Evolutionary conservation across 1,140 invertebrate genomes (phyloP).

Genomic region (Mactra quadrangularis): DNA sequence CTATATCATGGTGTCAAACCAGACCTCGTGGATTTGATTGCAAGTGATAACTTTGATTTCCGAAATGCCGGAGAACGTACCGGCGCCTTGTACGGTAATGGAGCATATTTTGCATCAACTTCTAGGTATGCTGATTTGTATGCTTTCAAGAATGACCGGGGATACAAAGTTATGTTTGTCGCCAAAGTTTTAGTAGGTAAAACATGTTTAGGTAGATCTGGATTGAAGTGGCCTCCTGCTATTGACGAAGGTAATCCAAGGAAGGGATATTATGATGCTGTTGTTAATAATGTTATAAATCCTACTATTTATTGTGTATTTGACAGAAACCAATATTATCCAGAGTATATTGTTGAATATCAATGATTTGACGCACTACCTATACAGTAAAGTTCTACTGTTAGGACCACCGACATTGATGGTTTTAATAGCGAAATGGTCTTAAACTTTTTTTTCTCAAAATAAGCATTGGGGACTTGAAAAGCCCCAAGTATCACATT

Average conservation of each 20-base stretch:
- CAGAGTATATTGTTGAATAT: constrained; percentile 75
- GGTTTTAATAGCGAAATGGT: no score
- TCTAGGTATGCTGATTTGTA: constrained; percentile 66
- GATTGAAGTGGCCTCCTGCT: constrained; percentile 57
- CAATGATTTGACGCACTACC: no score
- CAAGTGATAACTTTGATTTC: constrained; percentile 67
- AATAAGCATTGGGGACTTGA: no score
- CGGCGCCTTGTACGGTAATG: constrained; percentile 67
- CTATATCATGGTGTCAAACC: constrained; percentile 69
- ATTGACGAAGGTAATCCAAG: constrained; percentile 42
- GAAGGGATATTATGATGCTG: constrained; percentile 66
- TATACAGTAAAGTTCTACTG: no score
- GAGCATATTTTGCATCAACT: constrained; percentile 68
- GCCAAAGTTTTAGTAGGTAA: constrained; percentile 65
- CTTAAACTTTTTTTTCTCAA: no score
- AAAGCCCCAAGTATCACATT: no score
- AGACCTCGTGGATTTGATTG: constrained; percentile 59
- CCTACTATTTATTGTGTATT: constrained; percentile 74
- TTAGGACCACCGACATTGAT: no score
- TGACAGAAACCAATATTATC: constrained; percentile 73
- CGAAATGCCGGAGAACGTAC: constrained; percentile 58
- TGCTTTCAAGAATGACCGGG: constrained; percentile 45
- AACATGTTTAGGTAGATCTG: constrained; percentile 37
- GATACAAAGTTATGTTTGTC: constrained; percentile 65
- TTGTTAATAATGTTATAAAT: constrained; percentile 64